A percentile compares a stretch with the other conserved stretches of the same genome.
Conservation (phyloP, 2,888 invertebrate genomes). For the Archips crataeganus region DNA sequence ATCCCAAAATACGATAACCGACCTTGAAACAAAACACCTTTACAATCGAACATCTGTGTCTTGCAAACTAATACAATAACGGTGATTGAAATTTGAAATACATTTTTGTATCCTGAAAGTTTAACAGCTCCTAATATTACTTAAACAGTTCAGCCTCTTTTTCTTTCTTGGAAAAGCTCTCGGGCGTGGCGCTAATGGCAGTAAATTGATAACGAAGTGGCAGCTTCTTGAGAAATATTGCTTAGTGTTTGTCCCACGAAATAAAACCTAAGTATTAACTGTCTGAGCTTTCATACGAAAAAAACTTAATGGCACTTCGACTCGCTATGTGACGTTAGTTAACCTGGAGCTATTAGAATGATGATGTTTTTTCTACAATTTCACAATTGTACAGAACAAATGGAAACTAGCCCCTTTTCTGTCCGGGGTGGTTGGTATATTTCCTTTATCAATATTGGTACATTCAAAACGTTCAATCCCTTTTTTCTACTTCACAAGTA, state of each 20-base stretch:
- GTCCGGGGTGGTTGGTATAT: background rate
- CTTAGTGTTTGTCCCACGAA: conserved; percentile 1
- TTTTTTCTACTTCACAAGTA: background rate
- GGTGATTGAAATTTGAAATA: background rate
- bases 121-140: conserved; percentile 1
- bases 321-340: background rate
- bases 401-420: background rate
- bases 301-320: background rate
- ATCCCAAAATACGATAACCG: background rate
- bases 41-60: background rate
- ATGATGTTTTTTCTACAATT: background rate
- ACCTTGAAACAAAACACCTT: background rate
- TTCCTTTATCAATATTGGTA: background rate
- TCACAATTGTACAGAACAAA: background rate
- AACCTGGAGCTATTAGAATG: background rate
- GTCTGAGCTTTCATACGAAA: background rate
- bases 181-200: conserved; percentile 22
- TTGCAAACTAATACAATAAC: conserved; percentile 1
- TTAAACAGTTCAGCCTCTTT: conserved; percentile 1
- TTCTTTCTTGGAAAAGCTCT: conserved; percentile 3
- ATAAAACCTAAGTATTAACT: background rate
- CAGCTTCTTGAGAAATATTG: conserved; percentile 16
- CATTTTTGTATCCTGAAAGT: conserved; percentile 1
- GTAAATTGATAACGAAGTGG: conserved; percentile 27
- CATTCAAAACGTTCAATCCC: background rate